phyloP scores from a whole-genome alignment of 2,797 vertebrate genomes.

The Mionectes olivaceus region DNA sequence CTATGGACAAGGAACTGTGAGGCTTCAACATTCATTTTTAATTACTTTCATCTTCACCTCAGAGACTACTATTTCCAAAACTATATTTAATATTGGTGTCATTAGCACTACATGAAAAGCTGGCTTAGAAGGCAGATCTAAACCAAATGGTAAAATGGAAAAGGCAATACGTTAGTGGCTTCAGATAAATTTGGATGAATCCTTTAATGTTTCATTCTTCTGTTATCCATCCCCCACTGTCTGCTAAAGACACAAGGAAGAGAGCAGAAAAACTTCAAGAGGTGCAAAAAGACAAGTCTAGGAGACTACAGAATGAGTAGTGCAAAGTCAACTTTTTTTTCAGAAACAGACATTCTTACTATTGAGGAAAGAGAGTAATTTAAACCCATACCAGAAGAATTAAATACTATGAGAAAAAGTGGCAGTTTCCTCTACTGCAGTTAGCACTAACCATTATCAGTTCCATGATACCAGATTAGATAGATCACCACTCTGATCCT shows the following conservation, averaged over 20 bases:
- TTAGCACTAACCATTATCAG: not conserved
- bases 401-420: not conserved
- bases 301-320: not conserved
- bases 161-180: not conserved
- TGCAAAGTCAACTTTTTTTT: not conserved
- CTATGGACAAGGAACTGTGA: not conserved
- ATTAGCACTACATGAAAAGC: conserved; percentile 12
- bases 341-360: not conserved
- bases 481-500: not conserved
- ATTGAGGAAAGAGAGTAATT: not conserved
- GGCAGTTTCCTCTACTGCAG: not conserved
- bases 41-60: not conserved
- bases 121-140: not conserved
- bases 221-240: not conserved
- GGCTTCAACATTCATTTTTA: not conserved
- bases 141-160: conserved; percentile 4
- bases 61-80: conserved; percentile 3
- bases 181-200: not conserved
- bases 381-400: not conserved
- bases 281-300: not conserved
- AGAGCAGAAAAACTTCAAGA: not conserved
- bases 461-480: not conserved
- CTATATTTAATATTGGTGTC: not conserved
- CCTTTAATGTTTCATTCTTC: not conserved
- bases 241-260: not conserved